A percentile compares a stretch with the other conserved stretches of the same genome.
phyloP scores from a whole-genome alignment of 2,113 vertebrate species.

The Mastomys coucha region DNA sequence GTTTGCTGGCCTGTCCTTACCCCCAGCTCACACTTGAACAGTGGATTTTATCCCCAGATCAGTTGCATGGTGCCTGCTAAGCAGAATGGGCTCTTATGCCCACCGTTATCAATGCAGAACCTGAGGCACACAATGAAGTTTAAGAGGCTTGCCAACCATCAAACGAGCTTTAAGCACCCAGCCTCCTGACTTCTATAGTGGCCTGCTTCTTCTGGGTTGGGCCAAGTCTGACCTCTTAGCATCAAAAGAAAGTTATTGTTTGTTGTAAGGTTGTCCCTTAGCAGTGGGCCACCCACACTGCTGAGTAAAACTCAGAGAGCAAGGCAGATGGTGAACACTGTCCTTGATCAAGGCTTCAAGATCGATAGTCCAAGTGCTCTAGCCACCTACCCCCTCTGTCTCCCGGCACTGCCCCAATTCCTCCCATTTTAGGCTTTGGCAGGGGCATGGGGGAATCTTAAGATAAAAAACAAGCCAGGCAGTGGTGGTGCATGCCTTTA shows the following conservation, averaged over 20 bases:
- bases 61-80: not conserved
- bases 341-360: not conserved
- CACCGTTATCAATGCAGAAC: not conserved
- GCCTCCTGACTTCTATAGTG: not conserved
- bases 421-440: not conserved
- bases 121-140: not conserved
- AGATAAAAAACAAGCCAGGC: not conserved
- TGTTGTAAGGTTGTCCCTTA: not conserved
- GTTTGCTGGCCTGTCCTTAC: not conserved
- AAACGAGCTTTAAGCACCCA: not conserved
- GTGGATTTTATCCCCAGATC: not conserved
- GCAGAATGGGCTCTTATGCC: not conserved
- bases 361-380: not conserved
- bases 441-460: not conserved
- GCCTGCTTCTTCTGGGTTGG: not conserved
- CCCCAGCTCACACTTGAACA: not conserved
- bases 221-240: not conserved
- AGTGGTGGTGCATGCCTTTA: too few relatives aligned
- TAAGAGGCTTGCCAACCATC: not conserved
- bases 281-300: not conserved
- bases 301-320: not conserved
- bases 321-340: rapidly evolving
- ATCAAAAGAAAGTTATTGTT: not conserved
- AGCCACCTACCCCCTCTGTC: too few relatives aligned
- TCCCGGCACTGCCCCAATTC: not conserved